Evolutionary conservation across 2,888 invertebrate species (phyloP), one percentile per base, ranked within the genome.

Genomic region (Drosophila phalerata): DNA sequence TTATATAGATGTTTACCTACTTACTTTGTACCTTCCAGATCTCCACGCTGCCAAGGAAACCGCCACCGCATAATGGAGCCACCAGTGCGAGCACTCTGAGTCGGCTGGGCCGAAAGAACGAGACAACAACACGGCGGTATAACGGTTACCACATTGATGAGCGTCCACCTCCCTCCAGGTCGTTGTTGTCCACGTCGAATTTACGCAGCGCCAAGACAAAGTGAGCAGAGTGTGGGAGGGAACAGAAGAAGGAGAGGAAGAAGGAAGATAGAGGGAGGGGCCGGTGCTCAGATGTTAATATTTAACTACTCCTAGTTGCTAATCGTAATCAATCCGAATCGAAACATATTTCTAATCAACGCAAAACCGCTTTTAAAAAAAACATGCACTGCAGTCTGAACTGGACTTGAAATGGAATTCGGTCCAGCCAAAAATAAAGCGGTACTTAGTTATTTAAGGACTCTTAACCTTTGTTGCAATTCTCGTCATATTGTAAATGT

Each of bases 21-120:
- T 6, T 28, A 1, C 6, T n/a, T 37, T 6, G 37, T n/a, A n/a
- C n/a, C n/a, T 37, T 49, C 17, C 28, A 92, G 92, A 89, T 85
- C 69, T 83, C 89, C 15, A 92, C 92, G 62, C 79, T 92, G 77
- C 92, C 92, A 11, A 83, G 92, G 3, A 92, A 92, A 58, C 88
- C 90, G 15, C 84, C 87, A 25, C 82, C 81, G 37, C 85, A 85
- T 25, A 86, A 79, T 62, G 88, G 81, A 22, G 85, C 85, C 55
- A 89, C 82, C 63, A 81, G 85, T 61, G 81, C 91, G 4, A 88
- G 86, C 74, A 91, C 92, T 4, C 69, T 91, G 19, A 85, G 85
- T 13, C 90, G 91, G 0, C 63, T 80, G 40, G 83, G 75, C 30
- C 91, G 91, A 56, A 91, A 91, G 72, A 72, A 69, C 17, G 91